Percentiles rank a stretch among this genome's conserved stretches.
Evolutionary conservation across 2,888 invertebrate genomes (phyloP).

Genomic region (Drosophila subquinaria): DNA sequence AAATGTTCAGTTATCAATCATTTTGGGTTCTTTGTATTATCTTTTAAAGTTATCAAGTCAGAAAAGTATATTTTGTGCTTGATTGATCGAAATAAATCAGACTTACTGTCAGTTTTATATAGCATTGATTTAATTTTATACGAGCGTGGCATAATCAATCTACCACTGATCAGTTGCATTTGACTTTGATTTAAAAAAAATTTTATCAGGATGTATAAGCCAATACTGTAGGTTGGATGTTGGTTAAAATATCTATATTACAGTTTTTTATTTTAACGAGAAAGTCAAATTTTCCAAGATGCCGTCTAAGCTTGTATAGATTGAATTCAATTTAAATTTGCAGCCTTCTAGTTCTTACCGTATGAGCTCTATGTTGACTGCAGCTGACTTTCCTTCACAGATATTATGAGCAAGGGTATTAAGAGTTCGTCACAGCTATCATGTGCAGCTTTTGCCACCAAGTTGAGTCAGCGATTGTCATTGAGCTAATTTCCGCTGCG

Average conservation of each 20-base stretch:
- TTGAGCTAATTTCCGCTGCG: constrained; percentile 34
- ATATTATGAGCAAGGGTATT: neutral
- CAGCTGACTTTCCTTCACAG: neutral
- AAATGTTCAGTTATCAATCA: neutral
- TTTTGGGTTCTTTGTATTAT: neutral
- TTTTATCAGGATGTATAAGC: too few species aligned
- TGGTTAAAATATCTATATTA: neutral
- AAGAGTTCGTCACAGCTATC: neutral
- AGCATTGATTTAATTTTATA: neutral
- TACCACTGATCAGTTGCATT: neutral
- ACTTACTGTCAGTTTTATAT: neutral
- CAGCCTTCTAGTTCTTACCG: neutral
- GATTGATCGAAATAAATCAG: neutral
- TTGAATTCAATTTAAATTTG: neutral
- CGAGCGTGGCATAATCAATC: neutral
- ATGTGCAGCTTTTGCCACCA: neutral
- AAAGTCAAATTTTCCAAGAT: too few species aligned
- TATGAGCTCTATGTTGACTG: neutral
- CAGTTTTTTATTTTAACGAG: too few species aligned
- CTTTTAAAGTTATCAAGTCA: neutral
- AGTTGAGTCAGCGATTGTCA: constrained; percentile 27
- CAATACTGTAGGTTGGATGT: neutral
- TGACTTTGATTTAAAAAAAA: neutral
- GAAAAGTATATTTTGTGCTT: neutral
- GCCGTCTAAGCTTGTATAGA: too few species aligned